These are phyloP conservation scores for Sebastes iracundus DNA, from an alignment of 2,797 vertebrate genomes.

Conservation along the genomic window DNA sequence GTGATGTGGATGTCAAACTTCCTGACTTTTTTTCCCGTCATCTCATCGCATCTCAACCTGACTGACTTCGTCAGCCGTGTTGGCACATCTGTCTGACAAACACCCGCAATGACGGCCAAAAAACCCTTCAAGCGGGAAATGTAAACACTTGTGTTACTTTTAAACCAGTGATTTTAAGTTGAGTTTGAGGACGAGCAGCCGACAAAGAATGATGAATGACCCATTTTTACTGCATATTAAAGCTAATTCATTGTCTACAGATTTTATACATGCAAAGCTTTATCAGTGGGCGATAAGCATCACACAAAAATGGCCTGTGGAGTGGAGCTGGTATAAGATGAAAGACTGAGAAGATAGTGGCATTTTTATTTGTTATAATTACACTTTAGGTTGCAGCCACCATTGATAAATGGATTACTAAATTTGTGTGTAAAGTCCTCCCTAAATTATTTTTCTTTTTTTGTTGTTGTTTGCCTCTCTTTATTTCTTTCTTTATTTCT, in stretches of 20 bases:
- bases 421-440: neutral
- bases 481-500: too few relatives aligned
- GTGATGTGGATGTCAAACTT: conserved; percentile 52
- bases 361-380: neutral
- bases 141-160: conserved; percentile 27
- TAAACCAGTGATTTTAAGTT: neutral
- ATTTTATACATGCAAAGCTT: neutral
- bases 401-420: neutral
- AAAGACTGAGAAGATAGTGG: neutral
- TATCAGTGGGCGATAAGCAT: neutral
- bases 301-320: neutral
- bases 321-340: neutral
- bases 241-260: neutral
- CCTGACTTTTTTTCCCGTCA: conserved; percentile 26
- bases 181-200: neutral
- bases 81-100: conserved; percentile 16
- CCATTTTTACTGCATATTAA: neutral
- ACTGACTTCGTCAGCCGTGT: conserved; percentile 4
- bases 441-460: neutral
- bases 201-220: neutral
- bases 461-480: too few relatives aligned
- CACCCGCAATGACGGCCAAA: neutral
- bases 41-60: conserved; percentile 11
- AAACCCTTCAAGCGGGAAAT: neutral
- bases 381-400: neutral